These are phyloP conservation scores for Pollenia griseotomentosa DNA, from an alignment of 2,888 invertebrate species.

Conservation along the genomic window DNA sequence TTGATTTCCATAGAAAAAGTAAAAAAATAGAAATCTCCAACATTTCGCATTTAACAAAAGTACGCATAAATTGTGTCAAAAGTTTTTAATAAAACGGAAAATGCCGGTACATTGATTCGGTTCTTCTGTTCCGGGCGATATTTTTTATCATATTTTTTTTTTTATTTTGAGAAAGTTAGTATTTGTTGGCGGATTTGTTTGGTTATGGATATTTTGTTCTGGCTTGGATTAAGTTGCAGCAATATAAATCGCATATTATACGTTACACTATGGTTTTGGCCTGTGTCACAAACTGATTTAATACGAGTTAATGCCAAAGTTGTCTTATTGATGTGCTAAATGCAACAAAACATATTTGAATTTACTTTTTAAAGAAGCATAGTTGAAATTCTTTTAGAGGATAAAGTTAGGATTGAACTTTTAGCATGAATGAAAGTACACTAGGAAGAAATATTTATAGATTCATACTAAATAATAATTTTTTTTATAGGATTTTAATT, in stretches of 20 bases:
- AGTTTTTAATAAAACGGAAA: constrained; percentile 60
- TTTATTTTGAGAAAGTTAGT: too few relatives aligned
- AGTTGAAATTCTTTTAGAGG: background rate
- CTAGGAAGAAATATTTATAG: too few relatives aligned
- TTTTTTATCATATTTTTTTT: background rate
- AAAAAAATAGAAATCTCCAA: background rate
- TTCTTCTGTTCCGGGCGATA: constrained; percentile 6
- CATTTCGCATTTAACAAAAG: constrained; percentile 44
- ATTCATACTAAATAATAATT: too few relatives aligned
- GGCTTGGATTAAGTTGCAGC: constrained; percentile 22
- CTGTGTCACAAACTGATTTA: constrained; percentile 49
- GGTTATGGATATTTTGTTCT: constrained; percentile 9
- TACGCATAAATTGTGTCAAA: constrained; percentile 66
- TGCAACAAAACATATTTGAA: background rate
- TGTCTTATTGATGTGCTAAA: constrained; percentile 56
- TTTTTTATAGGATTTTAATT: too few relatives aligned
- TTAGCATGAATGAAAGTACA: background rate
- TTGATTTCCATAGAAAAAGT: constrained; percentile 7
- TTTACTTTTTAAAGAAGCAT: background rate
- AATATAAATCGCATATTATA: constrained; percentile 27
- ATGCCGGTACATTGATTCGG: constrained; percentile 38
- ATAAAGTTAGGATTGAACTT: background rate
- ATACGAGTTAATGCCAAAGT: constrained; percentile 34
- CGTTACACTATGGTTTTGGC: constrained; percentile 25
- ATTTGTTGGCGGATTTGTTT: constrained; percentile 1